phyloP scores from a whole-genome alignment of 2,888 invertebrate species.

The Xestia rhomboidea region DNA sequence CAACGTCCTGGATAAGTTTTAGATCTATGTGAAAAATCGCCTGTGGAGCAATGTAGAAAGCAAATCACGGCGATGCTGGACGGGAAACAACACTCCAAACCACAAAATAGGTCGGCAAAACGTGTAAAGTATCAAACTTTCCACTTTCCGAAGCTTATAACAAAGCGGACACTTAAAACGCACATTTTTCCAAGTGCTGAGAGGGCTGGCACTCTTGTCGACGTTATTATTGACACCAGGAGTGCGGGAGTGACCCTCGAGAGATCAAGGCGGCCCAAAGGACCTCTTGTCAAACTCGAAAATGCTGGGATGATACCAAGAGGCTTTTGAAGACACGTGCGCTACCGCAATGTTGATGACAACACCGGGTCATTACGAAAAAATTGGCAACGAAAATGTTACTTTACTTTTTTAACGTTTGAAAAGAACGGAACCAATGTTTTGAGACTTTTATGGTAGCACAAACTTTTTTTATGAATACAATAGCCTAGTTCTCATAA shows the following conservation, averaged over 20 bases:
- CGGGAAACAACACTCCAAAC: not conserved
- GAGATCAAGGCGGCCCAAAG: conserved; percentile 72
- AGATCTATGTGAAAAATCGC: not conserved
- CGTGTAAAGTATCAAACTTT: conserved; percentile 41
- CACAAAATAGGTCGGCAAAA: conserved; percentile 20
- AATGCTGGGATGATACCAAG: conserved; percentile 52
- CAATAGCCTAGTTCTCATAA: too few species aligned
- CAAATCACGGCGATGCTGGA: too few species aligned
- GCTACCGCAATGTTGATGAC: conserved; percentile 41
- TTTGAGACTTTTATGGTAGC: not conserved
- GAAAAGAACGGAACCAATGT: not conserved
- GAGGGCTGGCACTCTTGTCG: conserved; percentile 59
- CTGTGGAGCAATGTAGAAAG: not conserved
- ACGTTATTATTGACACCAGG: conserved; percentile 75
- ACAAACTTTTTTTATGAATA: too few species aligned
- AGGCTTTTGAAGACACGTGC: conserved; percentile 64
- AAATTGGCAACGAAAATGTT: conserved; percentile 17
- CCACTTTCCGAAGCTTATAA: conserved; percentile 46
- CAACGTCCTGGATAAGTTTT: not conserved
- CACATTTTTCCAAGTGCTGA: conserved; percentile 55
- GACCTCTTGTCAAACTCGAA: conserved; percentile 57
- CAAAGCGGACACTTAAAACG: conserved; percentile 63
- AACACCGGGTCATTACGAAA: conserved; percentile 57
- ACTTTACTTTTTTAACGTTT: conserved; percentile 22
- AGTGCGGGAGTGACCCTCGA: conserved; percentile 72